These are phyloP conservation scores for Ooceraea biroi DNA, from an alignment of 1,140 invertebrate genomes.

Conservation along the genomic window DNA sequence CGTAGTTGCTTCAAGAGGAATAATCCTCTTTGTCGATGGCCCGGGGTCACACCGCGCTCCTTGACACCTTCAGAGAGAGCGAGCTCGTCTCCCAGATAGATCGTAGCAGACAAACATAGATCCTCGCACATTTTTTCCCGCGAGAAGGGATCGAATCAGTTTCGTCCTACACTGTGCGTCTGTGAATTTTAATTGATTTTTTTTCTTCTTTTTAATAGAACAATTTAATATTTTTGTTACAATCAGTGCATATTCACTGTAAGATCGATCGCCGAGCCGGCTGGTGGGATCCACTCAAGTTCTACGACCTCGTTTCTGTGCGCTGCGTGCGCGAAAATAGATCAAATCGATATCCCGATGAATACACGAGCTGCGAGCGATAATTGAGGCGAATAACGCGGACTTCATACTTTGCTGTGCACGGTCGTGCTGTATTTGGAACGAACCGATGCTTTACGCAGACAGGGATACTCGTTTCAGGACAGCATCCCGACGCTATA, in stretches of 20 bases:
- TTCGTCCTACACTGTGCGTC: no score
- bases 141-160: no score
- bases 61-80: background rate
- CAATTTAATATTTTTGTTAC: background rate
- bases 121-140: no score
- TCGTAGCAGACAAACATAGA: no score
- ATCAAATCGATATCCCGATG: constrained; percentile 59
- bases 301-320: constrained; percentile 57
- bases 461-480: background rate
- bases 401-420: constrained; percentile 1
- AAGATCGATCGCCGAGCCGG: background rate
- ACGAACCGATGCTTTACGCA: constrained; percentile 14
- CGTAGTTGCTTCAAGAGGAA: background rate
- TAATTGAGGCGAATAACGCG: constrained; percentile 35
- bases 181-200: background rate
- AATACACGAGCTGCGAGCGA: constrained; percentile 36
- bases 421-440: background rate
- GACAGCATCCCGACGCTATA: background rate
- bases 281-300: constrained; percentile 29
- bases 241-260: constrained; percentile 27
- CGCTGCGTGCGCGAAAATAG: constrained; percentile 53
- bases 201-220: background rate
- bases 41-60: background rate
- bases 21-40: background rate
- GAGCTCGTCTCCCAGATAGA: background rate